Percentiles rank a stretch among this genome's conserved stretches.
These are phyloP conservation scores for Hecatera dysodea DNA, from an alignment of 2,888 invertebrate species.

Conservation along the genomic window DNA sequence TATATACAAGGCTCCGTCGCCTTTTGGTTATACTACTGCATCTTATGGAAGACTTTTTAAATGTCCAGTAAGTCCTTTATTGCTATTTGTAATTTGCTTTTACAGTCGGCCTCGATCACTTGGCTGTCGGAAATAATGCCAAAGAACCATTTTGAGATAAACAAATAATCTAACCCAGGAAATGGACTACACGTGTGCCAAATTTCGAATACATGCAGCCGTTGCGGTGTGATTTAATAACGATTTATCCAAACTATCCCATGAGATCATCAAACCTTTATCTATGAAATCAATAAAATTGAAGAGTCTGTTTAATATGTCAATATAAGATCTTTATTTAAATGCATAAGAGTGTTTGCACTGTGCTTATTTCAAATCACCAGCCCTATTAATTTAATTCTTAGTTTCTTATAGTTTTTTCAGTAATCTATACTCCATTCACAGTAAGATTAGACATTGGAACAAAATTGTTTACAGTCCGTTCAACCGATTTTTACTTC, in stretches of 20 bases:
- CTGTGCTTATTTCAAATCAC: too few relatives aligned
- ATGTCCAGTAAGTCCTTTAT: slow-evolving; percentile 76
- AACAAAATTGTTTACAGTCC: too few relatives aligned
- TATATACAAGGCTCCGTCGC: slow-evolving; percentile 74
- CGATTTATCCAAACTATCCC: too few relatives aligned
- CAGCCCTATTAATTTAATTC: too few relatives aligned
- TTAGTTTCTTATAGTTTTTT: too few relatives aligned
- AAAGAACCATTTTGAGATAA: background rate
- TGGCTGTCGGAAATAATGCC: background rate
- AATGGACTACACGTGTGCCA: background rate
- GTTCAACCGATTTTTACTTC: too few relatives aligned
- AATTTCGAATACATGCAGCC: too few relatives aligned
- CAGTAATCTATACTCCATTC: too few relatives aligned
- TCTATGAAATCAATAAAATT: background rate
- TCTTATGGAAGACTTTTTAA: slow-evolving; percentile 81
- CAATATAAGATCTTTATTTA: background rate
- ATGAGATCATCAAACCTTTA: too few relatives aligned
- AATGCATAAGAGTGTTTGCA: background rate
- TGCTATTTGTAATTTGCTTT: background rate
- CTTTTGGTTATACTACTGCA: slow-evolving; percentile 69
- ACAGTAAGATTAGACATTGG: too few relatives aligned
- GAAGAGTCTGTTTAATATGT: background rate
- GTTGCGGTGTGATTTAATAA: too few relatives aligned
- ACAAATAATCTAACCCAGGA: background rate
- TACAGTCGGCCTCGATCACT: too few relatives aligned